Conservation (phyloP, 2,888 invertebrate species). For the Dione juno region DNA sequence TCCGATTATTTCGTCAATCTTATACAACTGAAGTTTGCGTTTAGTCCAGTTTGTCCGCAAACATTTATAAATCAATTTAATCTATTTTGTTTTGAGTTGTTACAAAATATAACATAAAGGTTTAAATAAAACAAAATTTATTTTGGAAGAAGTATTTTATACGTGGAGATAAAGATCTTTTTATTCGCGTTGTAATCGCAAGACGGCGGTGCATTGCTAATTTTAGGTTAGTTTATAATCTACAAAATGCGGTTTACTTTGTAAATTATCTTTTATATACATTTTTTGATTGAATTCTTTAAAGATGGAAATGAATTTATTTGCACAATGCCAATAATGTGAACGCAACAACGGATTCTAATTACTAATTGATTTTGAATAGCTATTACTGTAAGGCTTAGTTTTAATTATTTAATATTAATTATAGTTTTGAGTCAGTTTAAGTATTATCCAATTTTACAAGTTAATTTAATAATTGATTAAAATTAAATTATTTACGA, state of each 20-base stretch:
- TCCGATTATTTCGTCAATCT: not conserved
- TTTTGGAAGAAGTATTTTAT: no score
- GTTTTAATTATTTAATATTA: conserved; percentile 60
- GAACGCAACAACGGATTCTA: conserved; percentile 63
- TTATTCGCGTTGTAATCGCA: not conserved
- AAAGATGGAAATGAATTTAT: conserved; percentile 24
- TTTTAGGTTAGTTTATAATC: conserved; percentile 1
- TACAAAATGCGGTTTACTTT: not conserved
- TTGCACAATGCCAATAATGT: conserved; percentile 37
- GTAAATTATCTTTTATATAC: not conserved
- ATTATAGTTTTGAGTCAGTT: conserved; percentile 66
- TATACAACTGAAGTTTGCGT: not conserved
- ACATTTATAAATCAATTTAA: not conserved
- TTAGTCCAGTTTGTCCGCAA: not conserved
- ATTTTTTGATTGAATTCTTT: not conserved
- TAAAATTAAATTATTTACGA: conserved; percentile 27
- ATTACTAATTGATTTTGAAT: conserved; percentile 54
- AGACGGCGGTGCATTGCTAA: conserved; percentile 1
- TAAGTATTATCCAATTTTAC: conserved; percentile 62
- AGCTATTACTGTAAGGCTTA: conserved; percentile 74
- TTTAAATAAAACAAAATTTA: not conserved
- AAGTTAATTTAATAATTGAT: conserved; percentile 19
- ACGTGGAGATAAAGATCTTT: no score
- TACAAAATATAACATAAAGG: no score
- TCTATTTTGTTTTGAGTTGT: no score